These are phyloP conservation scores for Passerina amoena DNA, from an alignment of 2,113 vertebrate species.

Conservation along the genomic window DNA sequence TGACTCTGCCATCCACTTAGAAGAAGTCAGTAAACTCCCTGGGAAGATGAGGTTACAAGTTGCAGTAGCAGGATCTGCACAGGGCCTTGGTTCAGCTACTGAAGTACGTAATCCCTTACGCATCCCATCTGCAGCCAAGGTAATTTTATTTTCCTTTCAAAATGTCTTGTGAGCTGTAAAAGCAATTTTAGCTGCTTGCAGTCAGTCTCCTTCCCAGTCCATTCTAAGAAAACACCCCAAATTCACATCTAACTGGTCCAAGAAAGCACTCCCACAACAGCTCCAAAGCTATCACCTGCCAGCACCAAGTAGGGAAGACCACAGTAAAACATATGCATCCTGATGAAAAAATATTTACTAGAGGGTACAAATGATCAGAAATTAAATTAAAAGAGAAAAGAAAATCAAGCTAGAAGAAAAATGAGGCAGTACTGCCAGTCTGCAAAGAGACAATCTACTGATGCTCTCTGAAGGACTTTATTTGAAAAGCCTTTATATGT, in stretches of 20 bases:
- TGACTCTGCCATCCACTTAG: background rate
- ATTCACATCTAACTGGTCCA: background rate
- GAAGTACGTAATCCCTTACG: background rate
- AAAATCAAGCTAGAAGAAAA: background rate
- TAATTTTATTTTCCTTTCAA: background rate
- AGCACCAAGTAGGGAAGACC: background rate
- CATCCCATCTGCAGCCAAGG: background rate
- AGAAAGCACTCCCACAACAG: background rate
- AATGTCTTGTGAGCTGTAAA: background rate
- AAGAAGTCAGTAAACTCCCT: background rate
- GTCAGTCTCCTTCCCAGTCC: background rate
- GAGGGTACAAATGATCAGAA: background rate
- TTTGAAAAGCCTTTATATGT: background rate
- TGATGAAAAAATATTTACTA: background rate
- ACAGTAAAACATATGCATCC: background rate
- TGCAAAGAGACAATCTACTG: background rate
- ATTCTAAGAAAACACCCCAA: background rate
- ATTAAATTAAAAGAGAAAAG: background rate
- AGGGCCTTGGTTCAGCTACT: background rate
- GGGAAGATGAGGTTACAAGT: background rate
- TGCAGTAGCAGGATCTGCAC: background rate
- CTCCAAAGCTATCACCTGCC: background rate
- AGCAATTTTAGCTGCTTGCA: background rate
- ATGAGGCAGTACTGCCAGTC: background rate
- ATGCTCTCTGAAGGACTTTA: background rate